Evolutionary conservation across 1,140 invertebrate genomes (phyloP).

Genomic region (Neelides sp.): DNA sequence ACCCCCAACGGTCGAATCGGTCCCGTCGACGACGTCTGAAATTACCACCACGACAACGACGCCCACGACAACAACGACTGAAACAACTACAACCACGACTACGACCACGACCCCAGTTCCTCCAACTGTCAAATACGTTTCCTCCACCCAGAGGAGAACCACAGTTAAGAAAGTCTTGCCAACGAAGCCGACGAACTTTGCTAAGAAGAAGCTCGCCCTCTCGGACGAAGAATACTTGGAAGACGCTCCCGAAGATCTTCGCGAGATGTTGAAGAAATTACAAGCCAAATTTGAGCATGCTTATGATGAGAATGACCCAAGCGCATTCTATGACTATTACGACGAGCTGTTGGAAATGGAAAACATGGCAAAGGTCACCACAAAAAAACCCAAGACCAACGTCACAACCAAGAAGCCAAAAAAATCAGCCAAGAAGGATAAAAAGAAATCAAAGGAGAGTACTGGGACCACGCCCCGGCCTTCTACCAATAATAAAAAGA

Average conservation of each 20-base stretch:
- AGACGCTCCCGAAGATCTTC: conserved; percentile 19
- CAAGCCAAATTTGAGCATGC: conserved; percentile 6
- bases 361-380: conserved; percentile 5
- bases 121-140: neutral
- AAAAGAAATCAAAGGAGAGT: conserved; percentile 10
- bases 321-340: conserved; percentile 10
- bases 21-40: conserved; percentile 12
- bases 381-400: conserved; percentile 10
- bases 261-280: conserved; percentile 15
- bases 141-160: conserved; percentile 2
- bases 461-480: too few species aligned
- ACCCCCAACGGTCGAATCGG: neutral
- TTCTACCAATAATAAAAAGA: conserved; percentile 9
- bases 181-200: too few species aligned
- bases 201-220: too few species aligned
- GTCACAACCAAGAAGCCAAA: conserved; percentile 10
- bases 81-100: neutral
- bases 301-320: conserved; percentile 6
- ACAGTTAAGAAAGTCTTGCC: conserved; percentile 7
- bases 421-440: conserved; percentile 10
- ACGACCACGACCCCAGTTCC: conserved; percentile 3
- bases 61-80: neutral
- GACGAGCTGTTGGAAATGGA: conserved; percentile 3
- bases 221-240: conserved; percentile 14
- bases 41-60: neutral